Percentiles rank a stretch among this genome's conserved stretches.
Evolutionary conservation across 2,113 vertebrate species (phyloP).

Genomic region (Arvicanthis niloticus): DNA sequence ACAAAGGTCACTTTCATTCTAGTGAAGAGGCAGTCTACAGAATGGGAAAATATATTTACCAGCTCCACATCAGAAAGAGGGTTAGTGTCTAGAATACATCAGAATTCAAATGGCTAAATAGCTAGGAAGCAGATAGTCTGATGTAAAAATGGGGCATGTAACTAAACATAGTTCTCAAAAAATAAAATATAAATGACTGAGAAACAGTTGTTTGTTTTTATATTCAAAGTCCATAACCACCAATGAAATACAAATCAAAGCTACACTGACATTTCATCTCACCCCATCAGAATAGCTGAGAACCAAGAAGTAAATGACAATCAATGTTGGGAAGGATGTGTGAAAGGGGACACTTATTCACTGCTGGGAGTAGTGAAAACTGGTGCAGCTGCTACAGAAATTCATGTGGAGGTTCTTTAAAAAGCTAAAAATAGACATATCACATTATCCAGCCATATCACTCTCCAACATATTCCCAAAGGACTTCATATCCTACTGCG

Average conservation of each 20-base stretch:
- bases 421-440: not conserved
- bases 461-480: not conserved
- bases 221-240: not conserved
- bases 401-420: not conserved
- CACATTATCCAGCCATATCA: not conserved
- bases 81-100: not conserved
- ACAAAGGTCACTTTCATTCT: not conserved
- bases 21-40: not conserved
- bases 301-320: not conserved
- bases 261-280: not conserved
- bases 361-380: not conserved
- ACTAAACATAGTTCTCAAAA: not conserved
- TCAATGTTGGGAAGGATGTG: not conserved
- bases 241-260: not conserved
- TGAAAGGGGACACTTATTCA: not conserved
- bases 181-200: not conserved
- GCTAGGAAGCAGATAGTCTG: not conserved
- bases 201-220: not conserved
- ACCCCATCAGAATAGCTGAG: not conserved
- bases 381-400: not conserved
- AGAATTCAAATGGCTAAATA: not conserved
- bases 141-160: not conserved
- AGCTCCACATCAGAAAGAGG: not conserved
- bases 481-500: not conserved
- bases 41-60: not conserved